Base-by-base conservation (phyloP, 1,140 invertebrate genomes). In the Scaptomyza pallida region DNA sequence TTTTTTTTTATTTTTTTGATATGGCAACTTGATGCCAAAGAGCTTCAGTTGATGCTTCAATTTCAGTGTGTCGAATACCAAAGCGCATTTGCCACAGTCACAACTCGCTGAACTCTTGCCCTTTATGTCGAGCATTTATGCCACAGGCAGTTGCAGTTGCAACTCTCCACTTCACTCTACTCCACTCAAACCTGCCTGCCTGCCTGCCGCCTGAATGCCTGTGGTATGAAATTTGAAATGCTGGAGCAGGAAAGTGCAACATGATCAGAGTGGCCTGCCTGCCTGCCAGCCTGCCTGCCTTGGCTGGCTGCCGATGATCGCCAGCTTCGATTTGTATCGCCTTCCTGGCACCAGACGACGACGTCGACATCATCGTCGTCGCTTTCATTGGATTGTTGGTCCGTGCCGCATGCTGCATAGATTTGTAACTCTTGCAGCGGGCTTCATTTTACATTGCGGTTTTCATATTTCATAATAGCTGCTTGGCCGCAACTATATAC, bases 41-140 rank as follows among this genome's bases (percentile, higher is more conserved):
- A 56, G 61, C 56, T 65, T 35, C 60, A 43, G 61, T 59, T 63
- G 62, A 60, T 69, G 74, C 59, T 78, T 85, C 81, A 75, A 78
- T 85, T 85, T 83, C 79, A 72, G 72, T 57, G 37, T 19, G 45
- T 50, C 15, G 59, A 54, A 64, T 72, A 68, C 52, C 54, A 50
- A 83, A 63, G 75, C 26, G 33, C 63, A 73, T 80, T 77, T 77
- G 73, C 72, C 81, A 77, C 76, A 88, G 82, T 82, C 82, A 78
- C 82, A 88, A 82, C 86, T 88, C 61, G 61, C 67, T 88, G 82
- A 88, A 89, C 82, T 88, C 78, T 88, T 88, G 82, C 82, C 82
- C 83, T 88, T 88, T 88, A 88, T 88, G 82, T 88, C 75, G 82
- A 65, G 82, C 83, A 78, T 78, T 75, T 86, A 50, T 78, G 78